Conservation (phyloP, 1,140 invertebrate species). For the Polypedilum vanderplanki region DNA sequence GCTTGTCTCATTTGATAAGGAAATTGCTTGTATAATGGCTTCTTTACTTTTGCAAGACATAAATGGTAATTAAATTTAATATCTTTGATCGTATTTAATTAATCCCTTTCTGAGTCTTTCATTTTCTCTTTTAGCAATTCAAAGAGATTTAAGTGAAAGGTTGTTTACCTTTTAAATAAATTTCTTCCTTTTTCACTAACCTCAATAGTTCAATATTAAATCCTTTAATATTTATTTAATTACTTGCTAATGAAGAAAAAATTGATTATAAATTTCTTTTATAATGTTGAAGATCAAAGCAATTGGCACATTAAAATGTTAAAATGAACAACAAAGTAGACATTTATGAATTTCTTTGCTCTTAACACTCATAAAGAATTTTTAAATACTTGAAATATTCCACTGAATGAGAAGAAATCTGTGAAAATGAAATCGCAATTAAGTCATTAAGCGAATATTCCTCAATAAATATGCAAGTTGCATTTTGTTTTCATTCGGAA, state of each 20-base stretch:
- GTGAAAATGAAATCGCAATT: constrained; percentile 26
- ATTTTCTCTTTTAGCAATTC: neutral
- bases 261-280: too few relatives aligned
- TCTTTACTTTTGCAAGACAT: neutral
- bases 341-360: too few relatives aligned
- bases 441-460: constrained; percentile 10
- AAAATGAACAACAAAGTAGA: too few relatives aligned
- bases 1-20: constrained; percentile 2
- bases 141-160: neutral
- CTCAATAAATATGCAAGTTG: neutral
- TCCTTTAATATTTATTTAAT: too few relatives aligned
- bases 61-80: constrained; percentile 15
- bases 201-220: too few relatives aligned
- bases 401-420: neutral
- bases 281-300: too few relatives aligned
- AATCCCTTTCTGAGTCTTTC: neutral
- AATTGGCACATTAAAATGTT: too few relatives aligned
- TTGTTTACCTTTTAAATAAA: neutral
- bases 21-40: constrained; percentile 12
- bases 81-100: constrained; percentile 14
- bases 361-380: neutral
- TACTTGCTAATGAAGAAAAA: too few relatives aligned
- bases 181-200: too few relatives aligned
- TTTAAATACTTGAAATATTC: neutral
- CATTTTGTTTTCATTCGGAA: too few relatives aligned